Evolutionary conservation across 2,113 vertebrate genomes (phyloP).

Genomic region (Leucosticte australis): DNA sequence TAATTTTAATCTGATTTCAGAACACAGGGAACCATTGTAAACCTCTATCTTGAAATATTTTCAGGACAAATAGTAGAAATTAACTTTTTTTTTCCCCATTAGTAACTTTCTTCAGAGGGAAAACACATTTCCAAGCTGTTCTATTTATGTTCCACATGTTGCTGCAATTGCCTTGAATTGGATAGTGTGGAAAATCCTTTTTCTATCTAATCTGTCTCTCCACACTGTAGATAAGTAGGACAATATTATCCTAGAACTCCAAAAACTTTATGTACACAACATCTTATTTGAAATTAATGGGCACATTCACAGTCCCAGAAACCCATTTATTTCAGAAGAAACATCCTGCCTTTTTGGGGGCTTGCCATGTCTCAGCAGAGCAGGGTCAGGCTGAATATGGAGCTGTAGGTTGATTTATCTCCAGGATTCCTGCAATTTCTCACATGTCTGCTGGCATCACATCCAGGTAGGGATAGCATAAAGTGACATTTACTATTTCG

Average conservation of each 20-base stretch:
- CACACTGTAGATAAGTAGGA: not conserved
- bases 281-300: slow-evolving; percentile 61
- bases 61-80: slow-evolving; percentile 11
- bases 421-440: slow-evolving; percentile 25
- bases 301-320: slow-evolving; percentile 55
- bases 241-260: slow-evolving; percentile 39
- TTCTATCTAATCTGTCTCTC: not conserved
- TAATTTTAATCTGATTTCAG: slow-evolving; percentile 44
- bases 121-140: slow-evolving; percentile 69
- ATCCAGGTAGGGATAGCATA: not conserved
- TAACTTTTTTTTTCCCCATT: not conserved
- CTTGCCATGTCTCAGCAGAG: not conserved
- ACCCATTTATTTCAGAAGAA: slow-evolving; percentile 42
- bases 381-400: not conserved
- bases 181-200: slow-evolving; percentile 68
- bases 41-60: slow-evolving; percentile 1
- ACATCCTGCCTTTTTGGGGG: not conserved
- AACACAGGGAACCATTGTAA: slow-evolving; percentile 11
- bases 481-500: slow-evolving; percentile 49
- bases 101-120: slow-evolving; percentile 68
- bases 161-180: slow-evolving; percentile 65
- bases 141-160: slow-evolving; percentile 71
- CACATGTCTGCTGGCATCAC: slow-evolving; percentile 30
- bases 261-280: slow-evolving; percentile 28
- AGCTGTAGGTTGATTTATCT: slow-evolving; percentile 27